phyloP scores from a whole-genome alignment of 2,888 invertebrate species.

The Leucophenga montana region DNA sequence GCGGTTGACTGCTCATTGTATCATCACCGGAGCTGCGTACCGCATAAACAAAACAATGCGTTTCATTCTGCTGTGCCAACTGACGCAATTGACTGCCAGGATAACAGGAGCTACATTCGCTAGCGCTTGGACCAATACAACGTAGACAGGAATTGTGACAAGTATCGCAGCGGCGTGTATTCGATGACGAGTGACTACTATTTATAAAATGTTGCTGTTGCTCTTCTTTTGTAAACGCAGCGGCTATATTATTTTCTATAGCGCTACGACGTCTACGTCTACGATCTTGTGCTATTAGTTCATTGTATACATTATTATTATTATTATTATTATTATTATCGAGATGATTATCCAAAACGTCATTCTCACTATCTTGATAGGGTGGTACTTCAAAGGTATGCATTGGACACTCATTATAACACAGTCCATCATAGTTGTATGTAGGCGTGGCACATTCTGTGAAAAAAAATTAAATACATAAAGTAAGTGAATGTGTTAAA shows the following conservation, averaged over 20 bases:
- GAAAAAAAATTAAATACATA: too few relatives aligned
- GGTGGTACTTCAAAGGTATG: constrained; percentile 57
- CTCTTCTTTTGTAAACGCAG: not conserved
- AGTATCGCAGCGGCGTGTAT: constrained; percentile 50
- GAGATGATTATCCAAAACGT: not conserved
- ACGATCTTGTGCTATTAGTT: constrained; percentile 15
- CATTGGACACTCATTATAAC: constrained; percentile 68
- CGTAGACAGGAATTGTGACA: constrained; percentile 69
- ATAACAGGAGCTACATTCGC: constrained; percentile 69
- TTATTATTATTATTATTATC: constrained; percentile 18
- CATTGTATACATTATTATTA: constrained; percentile 31
- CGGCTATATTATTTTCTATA: not conserved
- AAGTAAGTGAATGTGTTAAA: too few relatives aligned
- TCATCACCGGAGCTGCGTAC: constrained; percentile 67
- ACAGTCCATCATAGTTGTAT: constrained; percentile 66
- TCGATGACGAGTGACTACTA: constrained; percentile 17
- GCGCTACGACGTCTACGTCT: constrained; percentile 16
- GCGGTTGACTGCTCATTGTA: not conserved
- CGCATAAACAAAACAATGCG: constrained; percentile 68
- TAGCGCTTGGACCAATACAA: constrained; percentile 66
- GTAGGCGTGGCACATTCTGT: constrained; percentile 68
- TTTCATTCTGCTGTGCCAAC: constrained; percentile 57
- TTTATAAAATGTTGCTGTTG: not conserved
- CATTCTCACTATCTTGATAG: not conserved
- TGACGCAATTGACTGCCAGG: constrained; percentile 66